A percentile compares a stretch with the other conserved stretches of the same genome.
These are phyloP conservation scores for Arbacia lixula DNA, from an alignment of 53 echinoderm and acorn worm genomes.

Conservation along the genomic window DNA sequence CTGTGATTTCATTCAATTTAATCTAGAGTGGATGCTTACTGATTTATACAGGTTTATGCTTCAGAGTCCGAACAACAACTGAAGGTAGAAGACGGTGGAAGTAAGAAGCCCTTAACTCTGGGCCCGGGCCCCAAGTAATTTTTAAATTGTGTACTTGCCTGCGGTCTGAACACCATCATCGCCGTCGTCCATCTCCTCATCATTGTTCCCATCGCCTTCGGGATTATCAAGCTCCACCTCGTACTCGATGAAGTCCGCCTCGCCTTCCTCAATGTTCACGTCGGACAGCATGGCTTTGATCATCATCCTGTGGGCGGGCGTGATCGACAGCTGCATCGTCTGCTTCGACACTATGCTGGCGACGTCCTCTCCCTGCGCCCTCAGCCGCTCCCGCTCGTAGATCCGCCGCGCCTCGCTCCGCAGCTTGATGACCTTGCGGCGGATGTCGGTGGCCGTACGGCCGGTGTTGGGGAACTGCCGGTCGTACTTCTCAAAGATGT, in stretches of 20 bases:
- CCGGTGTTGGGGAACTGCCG: slow-evolving; percentile 19
- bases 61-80: too few relatives aligned
- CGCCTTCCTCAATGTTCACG: not conserved
- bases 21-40: not conserved
- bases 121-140: too few relatives aligned
- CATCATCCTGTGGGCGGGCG: slow-evolving; percentile 37
- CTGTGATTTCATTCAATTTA: too few relatives aligned
- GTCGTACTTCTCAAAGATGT: slow-evolving; percentile 24
- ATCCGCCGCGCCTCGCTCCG: slow-evolving; percentile 34
- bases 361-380: slow-evolving; percentile 23
- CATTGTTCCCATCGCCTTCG: not conserved
- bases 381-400: slow-evolving; percentile 10
- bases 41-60: too few relatives aligned
- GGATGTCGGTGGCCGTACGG: slow-evolving; percentile 7
- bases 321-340: not conserved
- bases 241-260: slow-evolving; percentile 22
- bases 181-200: slow-evolving; percentile 3
- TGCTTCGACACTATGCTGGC: not conserved
- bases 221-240: slow-evolving; percentile 36
- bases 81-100: too few relatives aligned
- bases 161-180: not conserved
- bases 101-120: too few relatives aligned
- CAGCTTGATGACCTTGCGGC: slow-evolving; percentile 30
- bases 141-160: too few relatives aligned
- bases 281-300: slow-evolving; percentile 11